Evolutionary conservation across 35 echinoderm and acorn worm genomes (phyloP).

Genomic region (Holothuria glaberrima): DNA sequence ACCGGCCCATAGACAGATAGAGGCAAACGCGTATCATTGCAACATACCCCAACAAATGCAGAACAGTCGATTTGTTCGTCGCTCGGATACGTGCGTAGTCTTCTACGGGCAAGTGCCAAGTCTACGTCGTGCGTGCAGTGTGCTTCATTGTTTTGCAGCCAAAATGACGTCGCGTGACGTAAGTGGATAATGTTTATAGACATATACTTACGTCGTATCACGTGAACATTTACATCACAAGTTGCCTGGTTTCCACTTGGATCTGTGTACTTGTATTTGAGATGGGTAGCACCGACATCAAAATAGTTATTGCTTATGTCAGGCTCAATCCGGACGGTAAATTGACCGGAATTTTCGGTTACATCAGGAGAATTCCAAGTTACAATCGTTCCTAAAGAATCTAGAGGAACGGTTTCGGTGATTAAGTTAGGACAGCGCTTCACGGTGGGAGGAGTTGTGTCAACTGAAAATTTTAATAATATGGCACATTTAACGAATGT

Average conservation of each 20-base stretch:
- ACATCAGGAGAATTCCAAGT: not conserved
- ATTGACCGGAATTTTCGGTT: not conserved
- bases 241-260: not conserved
- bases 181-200: no score
- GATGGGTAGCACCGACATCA: not conserved
- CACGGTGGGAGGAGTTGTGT: constrained; percentile 12
- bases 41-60: no score
- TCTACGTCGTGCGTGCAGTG: no score
- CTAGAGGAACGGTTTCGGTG: not conserved
- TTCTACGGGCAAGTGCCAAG: no score
- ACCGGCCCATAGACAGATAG: no score
- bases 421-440: not conserved
- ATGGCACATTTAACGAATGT: not conserved
- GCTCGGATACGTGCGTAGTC: no score
- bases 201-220: not conserved
- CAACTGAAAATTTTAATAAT: not conserved
- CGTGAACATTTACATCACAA: constrained; percentile 6
- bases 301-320: constrained; percentile 27
- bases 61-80: no score
- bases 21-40: no score
- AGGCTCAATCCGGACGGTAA: not conserved
- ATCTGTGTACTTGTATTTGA: constrained; percentile 25
- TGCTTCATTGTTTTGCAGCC: no score
- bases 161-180: no score
- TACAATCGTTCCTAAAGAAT: not conserved